Evolutionary conservation across 2,888 invertebrate genomes (phyloP).

Genomic region (Alentia gelatinosa): DNA sequence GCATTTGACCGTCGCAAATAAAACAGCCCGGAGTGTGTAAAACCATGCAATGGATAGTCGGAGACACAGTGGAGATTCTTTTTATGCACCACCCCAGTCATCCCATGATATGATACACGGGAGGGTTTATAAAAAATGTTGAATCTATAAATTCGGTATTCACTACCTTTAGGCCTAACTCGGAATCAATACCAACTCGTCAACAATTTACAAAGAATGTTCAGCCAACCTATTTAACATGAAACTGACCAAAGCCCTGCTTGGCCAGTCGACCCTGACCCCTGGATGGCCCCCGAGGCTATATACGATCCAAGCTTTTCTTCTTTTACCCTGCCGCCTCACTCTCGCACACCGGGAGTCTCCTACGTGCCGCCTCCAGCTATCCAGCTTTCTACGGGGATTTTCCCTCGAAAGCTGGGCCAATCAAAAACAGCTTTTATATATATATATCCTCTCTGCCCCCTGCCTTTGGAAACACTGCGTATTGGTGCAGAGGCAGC

Average conservation of each 20-base stretch:
- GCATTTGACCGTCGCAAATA: too few relatives aligned
- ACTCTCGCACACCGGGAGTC: neutral
- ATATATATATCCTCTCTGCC: neutral
- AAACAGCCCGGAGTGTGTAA: too few relatives aligned
- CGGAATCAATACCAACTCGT: too few relatives aligned
- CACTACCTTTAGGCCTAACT: too few relatives aligned
- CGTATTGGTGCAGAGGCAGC: neutral
- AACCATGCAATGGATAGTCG: too few relatives aligned
- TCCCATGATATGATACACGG: too few relatives aligned
- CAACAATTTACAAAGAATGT: neutral
- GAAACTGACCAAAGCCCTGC: neutral
- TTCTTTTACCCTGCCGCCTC: neutral
- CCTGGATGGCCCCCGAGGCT: neutral
- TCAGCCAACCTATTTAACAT: neutral
- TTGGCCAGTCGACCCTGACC: neutral
- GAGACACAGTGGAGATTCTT: too few relatives aligned
- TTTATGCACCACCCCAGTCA: too few relatives aligned
- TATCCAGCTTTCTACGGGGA: neutral
- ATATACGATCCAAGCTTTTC: neutral
- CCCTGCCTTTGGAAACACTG: neutral
- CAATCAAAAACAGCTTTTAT: slow-evolving; percentile 13
- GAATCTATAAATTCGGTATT: too few relatives aligned
- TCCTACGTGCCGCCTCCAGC: neutral
- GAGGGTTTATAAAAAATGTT: too few relatives aligned
- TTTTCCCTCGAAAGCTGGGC: neutral